These are phyloP conservation scores for Tetrax tetrax DNA, from an alignment of 2,113 vertebrate genomes.

Conservation along the genomic window DNA sequence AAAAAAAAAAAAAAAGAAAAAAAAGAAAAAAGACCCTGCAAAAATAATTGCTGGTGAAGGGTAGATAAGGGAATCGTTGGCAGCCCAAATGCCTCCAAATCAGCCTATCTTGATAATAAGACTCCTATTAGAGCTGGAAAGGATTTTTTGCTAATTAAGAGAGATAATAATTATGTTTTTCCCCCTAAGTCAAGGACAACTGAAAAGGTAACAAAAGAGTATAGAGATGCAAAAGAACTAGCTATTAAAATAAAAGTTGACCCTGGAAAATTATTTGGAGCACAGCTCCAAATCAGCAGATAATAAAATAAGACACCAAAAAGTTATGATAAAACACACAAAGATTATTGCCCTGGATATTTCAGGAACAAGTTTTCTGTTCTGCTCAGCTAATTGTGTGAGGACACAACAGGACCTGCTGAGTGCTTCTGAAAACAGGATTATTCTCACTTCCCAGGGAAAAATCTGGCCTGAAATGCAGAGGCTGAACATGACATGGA, in stretches of 20 bases:
- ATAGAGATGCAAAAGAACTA: not conserved
- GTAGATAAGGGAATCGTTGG: not conserved
- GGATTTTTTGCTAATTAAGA: constrained; percentile 5
- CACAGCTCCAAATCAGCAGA: not conserved
- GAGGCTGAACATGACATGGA: not conserved
- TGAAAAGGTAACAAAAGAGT: not conserved
- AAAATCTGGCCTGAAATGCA: not conserved
- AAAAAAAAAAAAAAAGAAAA: no score
- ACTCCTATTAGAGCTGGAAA: not conserved
- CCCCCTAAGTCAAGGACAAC: not conserved
- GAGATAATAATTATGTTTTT: not conserved
- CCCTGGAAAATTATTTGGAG: not conserved
- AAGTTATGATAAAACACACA: not conserved
- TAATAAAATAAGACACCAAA: not conserved
- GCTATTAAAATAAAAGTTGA: not conserved
- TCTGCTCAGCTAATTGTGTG: not conserved
- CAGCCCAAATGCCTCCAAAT: not conserved
- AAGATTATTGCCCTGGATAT: not conserved
- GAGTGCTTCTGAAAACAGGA: not conserved
- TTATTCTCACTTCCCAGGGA: not conserved
- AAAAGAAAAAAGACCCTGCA: not conserved
- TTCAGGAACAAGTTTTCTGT: not conserved
- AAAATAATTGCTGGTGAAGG: not conserved
- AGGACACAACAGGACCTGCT: not conserved
- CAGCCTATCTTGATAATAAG: not conserved